These are phyloP conservation scores for Notoglanidium macrostoma DNA, from an alignment of 2,797 vertebrate species.

Conservation along the genomic window DNA sequence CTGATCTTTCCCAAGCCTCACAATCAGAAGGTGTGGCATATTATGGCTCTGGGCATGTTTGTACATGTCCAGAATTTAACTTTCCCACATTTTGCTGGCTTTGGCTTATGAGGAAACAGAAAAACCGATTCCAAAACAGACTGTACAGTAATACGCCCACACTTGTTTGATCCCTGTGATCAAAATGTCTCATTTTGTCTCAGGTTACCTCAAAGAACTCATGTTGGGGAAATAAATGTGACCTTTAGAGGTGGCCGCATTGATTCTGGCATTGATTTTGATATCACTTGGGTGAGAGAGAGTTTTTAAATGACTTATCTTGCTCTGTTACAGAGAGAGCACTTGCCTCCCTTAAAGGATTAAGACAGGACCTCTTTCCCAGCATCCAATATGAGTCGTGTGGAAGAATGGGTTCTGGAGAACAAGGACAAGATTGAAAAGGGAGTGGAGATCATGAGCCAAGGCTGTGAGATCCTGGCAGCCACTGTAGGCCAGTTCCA, in stretches of 20 bases:
- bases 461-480: conserved; percentile 77
- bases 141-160: conserved; percentile 6
- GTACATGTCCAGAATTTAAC: conserved; percentile 65
- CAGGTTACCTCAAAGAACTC: conserved; percentile 50
- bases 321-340: conserved; percentile 70
- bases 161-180: conserved; percentile 40
- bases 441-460: conserved; percentile 79
- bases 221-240: conserved; percentile 57
- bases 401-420: conserved; percentile 77
- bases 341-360: conserved; percentile 58
- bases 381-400: conserved; percentile 69
- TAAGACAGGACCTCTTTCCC: conserved; percentile 52
- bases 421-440: conserved; percentile 81
- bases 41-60: conserved; percentile 69
- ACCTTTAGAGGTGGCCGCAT: conserved; percentile 53
- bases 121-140: conserved; percentile 22
- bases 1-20: conserved; percentile 61
- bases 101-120: conserved; percentile 43
- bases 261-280: conserved; percentile 59
- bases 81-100: conserved; percentile 51
- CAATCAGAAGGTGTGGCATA: conserved; percentile 67
- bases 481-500: conserved; percentile 79
- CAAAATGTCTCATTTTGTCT: conserved; percentile 38
- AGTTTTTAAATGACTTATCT: conserved; percentile 67
- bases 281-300: conserved; percentile 53